Percentiles rank a stretch among this genome's conserved stretches.
These are phyloP conservation scores for Telmatochromis brachygnathus DNA, from an alignment of 2,113 vertebrate genomes.

Conservation along the genomic window DNA sequence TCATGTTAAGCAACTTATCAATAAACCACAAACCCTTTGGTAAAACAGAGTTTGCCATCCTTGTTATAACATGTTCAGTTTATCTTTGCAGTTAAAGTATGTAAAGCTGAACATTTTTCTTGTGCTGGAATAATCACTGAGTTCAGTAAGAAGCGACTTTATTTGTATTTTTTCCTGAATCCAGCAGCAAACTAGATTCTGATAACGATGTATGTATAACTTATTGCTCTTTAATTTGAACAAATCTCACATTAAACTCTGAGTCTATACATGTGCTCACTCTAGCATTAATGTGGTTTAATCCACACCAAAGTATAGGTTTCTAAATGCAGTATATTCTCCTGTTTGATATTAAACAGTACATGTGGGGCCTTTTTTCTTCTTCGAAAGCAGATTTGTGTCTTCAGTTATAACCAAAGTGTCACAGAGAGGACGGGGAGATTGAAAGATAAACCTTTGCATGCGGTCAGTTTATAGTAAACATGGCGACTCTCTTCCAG, in stretches of 20 bases:
- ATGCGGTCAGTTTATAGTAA: neutral
- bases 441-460: neutral
- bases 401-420: neutral
- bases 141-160: neutral
- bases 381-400: neutral
- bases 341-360: neutral
- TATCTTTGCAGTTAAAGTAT: neutral
- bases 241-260: rapidly evolving
- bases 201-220: rapidly evolving
- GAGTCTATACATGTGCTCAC: neutral
- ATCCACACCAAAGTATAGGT: neutral
- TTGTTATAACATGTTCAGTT: neutral
- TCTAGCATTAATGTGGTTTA: neutral
- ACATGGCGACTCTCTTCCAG: neutral
- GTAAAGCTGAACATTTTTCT: neutral
- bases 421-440: neutral
- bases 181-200: neutral
- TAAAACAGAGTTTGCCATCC: rapidly evolving
- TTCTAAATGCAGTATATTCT: neutral
- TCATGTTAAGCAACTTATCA: neutral
- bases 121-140: neutral
- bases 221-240: neutral
- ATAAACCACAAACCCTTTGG: rapidly evolving
- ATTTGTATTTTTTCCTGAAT: neutral
- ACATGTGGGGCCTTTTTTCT: neutral